These are phyloP conservation scores for Pelmatolapia mariae DNA, from an alignment of 2,113 vertebrate genomes.

Conservation along the genomic window DNA sequence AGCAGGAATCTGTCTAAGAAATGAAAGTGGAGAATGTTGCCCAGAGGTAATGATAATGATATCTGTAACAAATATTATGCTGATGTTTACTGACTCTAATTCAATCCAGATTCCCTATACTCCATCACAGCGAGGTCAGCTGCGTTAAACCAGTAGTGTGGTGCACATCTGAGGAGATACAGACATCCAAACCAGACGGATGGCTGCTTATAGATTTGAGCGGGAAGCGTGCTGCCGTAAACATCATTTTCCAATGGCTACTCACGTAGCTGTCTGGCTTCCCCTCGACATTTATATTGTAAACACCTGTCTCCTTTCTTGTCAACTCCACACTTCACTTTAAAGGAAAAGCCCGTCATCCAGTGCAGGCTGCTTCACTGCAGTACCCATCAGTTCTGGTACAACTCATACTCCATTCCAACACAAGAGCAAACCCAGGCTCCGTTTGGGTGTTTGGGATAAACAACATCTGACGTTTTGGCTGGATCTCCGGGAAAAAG, in stretches of 20 bases:
- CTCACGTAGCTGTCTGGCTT: constrained; percentile 2
- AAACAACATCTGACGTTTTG: constrained; percentile 26
- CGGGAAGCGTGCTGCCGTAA: constrained; percentile 12
- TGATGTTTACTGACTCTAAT: constrained; percentile 32
- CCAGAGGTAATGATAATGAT: constrained; percentile 33
- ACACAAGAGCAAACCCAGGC: neutral
- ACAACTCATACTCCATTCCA: constrained; percentile 8
- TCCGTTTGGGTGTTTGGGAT: neutral
- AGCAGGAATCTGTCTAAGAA: constrained; percentile 13
- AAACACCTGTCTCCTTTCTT: constrained; percentile 13
- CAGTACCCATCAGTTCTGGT: neutral
- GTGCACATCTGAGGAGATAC: neutral
- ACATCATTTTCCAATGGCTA: constrained; percentile 30
- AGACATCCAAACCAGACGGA: constrained; percentile 11
- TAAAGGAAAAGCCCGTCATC: constrained; percentile 13
- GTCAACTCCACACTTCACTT: neutral
- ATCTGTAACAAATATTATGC: constrained; percentile 31
- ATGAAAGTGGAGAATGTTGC: neutral
- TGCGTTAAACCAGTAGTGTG: constrained; percentile 13
- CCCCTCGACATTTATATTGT: constrained; percentile 12
- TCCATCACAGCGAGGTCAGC: constrained; percentile 23
- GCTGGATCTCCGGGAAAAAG: neutral
- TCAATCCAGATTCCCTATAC: neutral
- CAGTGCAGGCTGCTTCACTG: neutral
- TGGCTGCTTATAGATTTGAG: constrained; percentile 31